Conservation (phyloP, 2,888 invertebrate genomes). For the Chirona hameri region DNA sequence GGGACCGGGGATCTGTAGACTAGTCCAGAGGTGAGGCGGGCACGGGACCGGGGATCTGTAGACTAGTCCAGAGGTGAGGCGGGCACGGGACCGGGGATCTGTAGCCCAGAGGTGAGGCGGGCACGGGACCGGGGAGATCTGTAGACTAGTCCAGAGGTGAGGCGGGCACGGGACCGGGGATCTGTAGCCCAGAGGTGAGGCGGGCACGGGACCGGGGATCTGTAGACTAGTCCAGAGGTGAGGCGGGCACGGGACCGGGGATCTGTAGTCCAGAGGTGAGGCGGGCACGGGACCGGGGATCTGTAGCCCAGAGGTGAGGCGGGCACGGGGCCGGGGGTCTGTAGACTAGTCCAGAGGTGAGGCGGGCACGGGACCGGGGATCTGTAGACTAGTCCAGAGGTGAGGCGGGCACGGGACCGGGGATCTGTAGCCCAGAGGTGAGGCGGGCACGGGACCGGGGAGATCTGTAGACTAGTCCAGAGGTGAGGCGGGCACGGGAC, state of each 20-base stretch:
- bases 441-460: neutral
- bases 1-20: too few relatives aligned
- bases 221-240: neutral
- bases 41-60: too few relatives aligned
- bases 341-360: neutral
- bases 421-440: conserved; percentile 1
- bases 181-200: neutral
- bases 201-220: too few relatives aligned
- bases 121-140: too few relatives aligned
- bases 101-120: neutral
- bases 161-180: neutral
- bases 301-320: neutral
- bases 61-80: neutral
- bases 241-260: neutral
- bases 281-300: too few relatives aligned
- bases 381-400: neutral
- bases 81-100: too few relatives aligned
- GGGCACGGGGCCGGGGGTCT: too few relatives aligned
- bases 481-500: neutral
- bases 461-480: too few relatives aligned
- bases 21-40: neutral
- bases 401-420: neutral
- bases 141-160: neutral
- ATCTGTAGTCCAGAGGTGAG: neutral
- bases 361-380: neutral